phyloP scores from a whole-genome alignment of 30 jellyfish, hydroid and myxozoan species.

The Aurelia aurita complex sp. Pacific region DNA sequence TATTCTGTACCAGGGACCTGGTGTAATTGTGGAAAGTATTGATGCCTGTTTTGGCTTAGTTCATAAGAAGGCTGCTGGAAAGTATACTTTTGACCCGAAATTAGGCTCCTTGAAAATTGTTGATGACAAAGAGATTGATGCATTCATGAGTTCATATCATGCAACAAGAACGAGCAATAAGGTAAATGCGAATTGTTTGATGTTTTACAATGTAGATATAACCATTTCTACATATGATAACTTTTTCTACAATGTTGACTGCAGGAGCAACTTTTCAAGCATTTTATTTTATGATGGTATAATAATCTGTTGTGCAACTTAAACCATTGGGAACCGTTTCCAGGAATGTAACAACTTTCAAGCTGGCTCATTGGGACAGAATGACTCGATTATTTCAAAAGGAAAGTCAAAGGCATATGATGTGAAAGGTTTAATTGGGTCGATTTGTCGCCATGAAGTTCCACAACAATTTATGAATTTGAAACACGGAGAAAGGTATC shows the following conservation, averaged over 20 bases:
- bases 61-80: slow-evolving; percentile 19
- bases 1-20: slow-evolving; percentile 2
- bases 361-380: slow-evolving; percentile 27
- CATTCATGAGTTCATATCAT: slow-evolving; percentile 11
- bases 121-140: slow-evolving; percentile 12
- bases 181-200: too few relatives aligned
- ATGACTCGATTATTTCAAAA: neutral
- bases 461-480: too few relatives aligned
- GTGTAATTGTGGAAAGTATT: slow-evolving; percentile 13
- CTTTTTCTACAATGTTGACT: too few relatives aligned
- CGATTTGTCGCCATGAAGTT: slow-evolving; percentile 9
- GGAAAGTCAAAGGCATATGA: slow-evolving; percentile 14
- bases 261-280: too few relatives aligned
- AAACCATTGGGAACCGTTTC: neutral
- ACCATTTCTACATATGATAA: too few relatives aligned
- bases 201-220: too few relatives aligned
- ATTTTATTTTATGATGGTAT: too few relatives aligned
- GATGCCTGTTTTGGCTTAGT: slow-evolving; percentile 44
- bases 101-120: neutral
- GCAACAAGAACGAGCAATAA: neutral
- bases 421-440: slow-evolving; percentile 7
- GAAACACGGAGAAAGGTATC: too few relatives aligned
- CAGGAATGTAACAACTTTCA: slow-evolving; percentile 36
- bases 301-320: too few relatives aligned
- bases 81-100: slow-evolving; percentile 10